Evolutionary conservation across 2,797 vertebrate species (phyloP).

Genomic region (Urophycis tenuis): DNA sequence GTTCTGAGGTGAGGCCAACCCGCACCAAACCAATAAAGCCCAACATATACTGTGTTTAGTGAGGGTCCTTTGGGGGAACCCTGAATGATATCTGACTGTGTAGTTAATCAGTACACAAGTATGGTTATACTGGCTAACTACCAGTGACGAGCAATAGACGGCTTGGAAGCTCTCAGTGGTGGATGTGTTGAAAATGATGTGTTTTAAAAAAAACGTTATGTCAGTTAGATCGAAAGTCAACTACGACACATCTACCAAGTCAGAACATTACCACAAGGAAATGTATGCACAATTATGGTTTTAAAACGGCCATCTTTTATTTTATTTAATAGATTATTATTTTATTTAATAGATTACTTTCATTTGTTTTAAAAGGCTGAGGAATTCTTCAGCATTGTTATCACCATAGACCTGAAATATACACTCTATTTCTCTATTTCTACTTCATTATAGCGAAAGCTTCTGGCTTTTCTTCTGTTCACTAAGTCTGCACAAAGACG

Average conservation of each 20-base stretch:
- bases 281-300: not conserved
- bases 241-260: not conserved
- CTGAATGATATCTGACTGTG: not conserved
- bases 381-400: not conserved
- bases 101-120: not conserved
- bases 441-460: not conserved
- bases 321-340: not conserved
- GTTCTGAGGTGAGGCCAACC: constrained; percentile 63
- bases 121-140: not conserved
- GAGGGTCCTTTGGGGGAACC: not conserved
- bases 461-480: not conserved
- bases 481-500: not conserved
- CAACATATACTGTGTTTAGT: not conserved
- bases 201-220: not conserved
- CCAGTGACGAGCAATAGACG: not conserved
- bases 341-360: not conserved
- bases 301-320: not conserved
- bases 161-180: not conserved
- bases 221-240: not conserved
- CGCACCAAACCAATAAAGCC: too few species aligned
- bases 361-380: not conserved
- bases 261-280: not conserved
- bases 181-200: not conserved
- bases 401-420: not conserved
- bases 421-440: not conserved